phyloP scores from a whole-genome alignment of 2,797 vertebrate species.

The Okamejei kenojei region DNA sequence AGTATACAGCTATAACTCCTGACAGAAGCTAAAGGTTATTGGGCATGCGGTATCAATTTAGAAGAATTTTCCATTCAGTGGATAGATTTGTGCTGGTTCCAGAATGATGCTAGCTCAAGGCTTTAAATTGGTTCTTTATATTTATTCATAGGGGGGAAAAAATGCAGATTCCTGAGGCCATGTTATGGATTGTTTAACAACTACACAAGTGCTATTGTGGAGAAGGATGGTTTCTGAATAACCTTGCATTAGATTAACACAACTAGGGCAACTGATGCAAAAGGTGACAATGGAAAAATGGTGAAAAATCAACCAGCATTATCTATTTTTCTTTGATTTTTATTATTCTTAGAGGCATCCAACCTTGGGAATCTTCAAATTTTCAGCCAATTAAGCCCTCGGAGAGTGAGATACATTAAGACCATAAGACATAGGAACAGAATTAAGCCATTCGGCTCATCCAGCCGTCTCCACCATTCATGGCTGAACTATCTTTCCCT shows the following conservation, averaged over 20 bases:
- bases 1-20: no score
- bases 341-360: not conserved
- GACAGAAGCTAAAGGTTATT: not conserved
- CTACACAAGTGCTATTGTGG: not conserved
- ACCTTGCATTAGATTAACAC: not conserved
- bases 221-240: not conserved
- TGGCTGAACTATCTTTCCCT: no score
- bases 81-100: not conserved
- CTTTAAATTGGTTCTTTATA: not conserved
- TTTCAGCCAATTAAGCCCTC: not conserved
- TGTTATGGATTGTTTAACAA: not conserved
- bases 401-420: not conserved
- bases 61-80: not conserved
- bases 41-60: not conserved
- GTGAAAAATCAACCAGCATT: not conserved
- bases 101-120: not conserved
- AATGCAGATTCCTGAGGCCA: not conserved
- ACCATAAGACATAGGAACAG: no score
- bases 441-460: no score
- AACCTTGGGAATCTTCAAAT: not conserved
- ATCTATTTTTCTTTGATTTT: not conserved
- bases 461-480: no score
- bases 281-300: not conserved
- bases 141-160: not conserved
- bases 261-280: not conserved